Evolutionary conservation across 2,797 vertebrate genomes (phyloP).

Genomic region (Sternarchorhynchus goeldii): DNA sequence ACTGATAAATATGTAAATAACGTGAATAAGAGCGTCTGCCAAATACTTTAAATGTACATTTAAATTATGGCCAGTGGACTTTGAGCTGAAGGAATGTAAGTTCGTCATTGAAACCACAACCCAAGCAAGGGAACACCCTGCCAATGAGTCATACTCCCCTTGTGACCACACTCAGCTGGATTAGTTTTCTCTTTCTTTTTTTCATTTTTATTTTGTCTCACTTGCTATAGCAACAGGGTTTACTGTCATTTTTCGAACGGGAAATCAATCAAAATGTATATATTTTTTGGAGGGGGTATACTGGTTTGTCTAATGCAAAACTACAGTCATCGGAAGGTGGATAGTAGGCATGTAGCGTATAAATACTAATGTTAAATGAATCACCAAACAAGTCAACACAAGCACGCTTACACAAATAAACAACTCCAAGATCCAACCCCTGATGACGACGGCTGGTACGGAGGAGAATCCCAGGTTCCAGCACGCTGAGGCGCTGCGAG

Average conservation of each 20-base stretch:
- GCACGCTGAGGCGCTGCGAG: neutral
- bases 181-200: neutral
- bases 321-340: too few relatives aligned
- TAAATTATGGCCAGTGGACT: neutral
- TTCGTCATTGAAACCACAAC: neutral
- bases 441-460: neutral
- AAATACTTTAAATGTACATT: too few relatives aligned
- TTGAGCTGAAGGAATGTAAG: neutral
- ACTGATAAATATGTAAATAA: too few relatives aligned
- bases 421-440: neutral
- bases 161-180: neutral
- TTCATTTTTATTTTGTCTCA: neutral
- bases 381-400: too few relatives aligned
- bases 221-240: constrained; percentile 26
- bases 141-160: constrained; percentile 40
- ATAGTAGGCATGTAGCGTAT: too few relatives aligned
- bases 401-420: too few relatives aligned
- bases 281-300: too few relatives aligned
- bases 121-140: constrained; percentile 44
- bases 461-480: neutral
- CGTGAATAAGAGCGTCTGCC: too few relatives aligned
- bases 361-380: too few relatives aligned
- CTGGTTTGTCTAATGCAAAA: too few relatives aligned
- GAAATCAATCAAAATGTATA: too few relatives aligned
- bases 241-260: neutral